Evolutionary conservation across 2,113 vertebrate genomes (phyloP).

Genomic region (Bos javanicus): DNA sequence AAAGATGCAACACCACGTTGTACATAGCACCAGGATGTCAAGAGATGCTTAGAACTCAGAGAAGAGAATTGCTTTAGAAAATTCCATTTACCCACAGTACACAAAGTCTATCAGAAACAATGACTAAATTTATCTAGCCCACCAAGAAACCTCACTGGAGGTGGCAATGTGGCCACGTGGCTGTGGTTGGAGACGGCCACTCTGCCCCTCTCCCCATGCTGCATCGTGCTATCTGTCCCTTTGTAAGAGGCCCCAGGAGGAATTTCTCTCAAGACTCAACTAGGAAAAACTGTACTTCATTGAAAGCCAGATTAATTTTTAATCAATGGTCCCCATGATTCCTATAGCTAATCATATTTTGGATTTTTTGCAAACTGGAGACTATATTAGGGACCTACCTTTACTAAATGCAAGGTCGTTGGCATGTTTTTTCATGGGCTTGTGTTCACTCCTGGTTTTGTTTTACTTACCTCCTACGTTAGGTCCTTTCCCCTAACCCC

Average conservation of each 20-base stretch:
- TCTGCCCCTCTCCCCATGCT: fast-evolving
- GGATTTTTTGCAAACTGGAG: background rate
- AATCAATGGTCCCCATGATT: background rate
- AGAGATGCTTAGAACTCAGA: background rate
- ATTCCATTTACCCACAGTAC: background rate
- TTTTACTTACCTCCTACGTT: background rate
- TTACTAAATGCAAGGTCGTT: background rate
- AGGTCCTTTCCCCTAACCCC: background rate
- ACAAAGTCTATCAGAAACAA: background rate
- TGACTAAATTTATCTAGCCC: background rate
- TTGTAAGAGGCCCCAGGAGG: background rate
- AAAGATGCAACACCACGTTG: background rate
- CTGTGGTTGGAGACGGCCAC: fast-evolving
- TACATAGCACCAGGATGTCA: background rate
- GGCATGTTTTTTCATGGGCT: background rate
- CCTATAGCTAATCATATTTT: background rate
- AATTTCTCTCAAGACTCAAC: background rate
- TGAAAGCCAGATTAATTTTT: background rate
- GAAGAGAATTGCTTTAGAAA: background rate
- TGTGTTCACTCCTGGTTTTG: background rate
- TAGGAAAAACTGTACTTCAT: background rate
- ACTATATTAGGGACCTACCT: background rate
- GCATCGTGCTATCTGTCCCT: background rate
- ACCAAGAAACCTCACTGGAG: background rate
- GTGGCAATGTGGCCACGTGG: fast-evolving